These are phyloP conservation scores for Drosophila ohnishii DNA, from an alignment of 1,140 invertebrate species.

Conservation along the genomic window DNA sequence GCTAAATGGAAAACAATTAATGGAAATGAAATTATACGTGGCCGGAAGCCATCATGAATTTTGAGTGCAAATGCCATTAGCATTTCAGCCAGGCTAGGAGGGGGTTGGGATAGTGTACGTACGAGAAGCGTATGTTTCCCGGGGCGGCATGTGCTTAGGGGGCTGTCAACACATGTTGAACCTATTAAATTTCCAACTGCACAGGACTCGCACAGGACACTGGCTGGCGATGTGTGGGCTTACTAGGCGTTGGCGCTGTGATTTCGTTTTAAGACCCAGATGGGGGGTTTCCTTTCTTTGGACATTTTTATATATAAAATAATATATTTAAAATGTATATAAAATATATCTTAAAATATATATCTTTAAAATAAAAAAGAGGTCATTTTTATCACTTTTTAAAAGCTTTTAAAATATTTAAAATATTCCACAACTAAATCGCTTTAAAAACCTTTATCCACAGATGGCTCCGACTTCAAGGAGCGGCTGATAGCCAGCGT, in stretches of 20 bases:
- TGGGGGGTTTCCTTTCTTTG: slow-evolving; percentile 35
- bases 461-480: slow-evolving; percentile 85
- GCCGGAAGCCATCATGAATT: slow-evolving; percentile 72
- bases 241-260: slow-evolving; percentile 46
- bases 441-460: slow-evolving; percentile 15
- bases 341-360: not conserved
- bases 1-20: slow-evolving; percentile 73
- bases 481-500: slow-evolving; percentile 90
- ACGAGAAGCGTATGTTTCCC: not conserved
- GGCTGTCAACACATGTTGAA: slow-evolving; percentile 62
- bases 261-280: slow-evolving; percentile 59
- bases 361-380: no score
- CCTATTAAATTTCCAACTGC: slow-evolving; percentile 66
- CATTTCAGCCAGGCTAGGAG: slow-evolving; percentile 17
- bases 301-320: not conserved
- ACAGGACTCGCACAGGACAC: not conserved
- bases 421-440: no score
- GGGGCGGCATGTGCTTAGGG: not conserved
- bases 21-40: slow-evolving; percentile 75
- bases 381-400: not conserved
- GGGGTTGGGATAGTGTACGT: not conserved
- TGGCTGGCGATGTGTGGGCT: not conserved
- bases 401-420: not conserved
- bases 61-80: slow-evolving; percentile 77
- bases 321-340: no score